These are phyloP conservation scores for Carcinoscorpius rotundicauda DNA, from an alignment of 1,140 invertebrate genomes.

Conservation along the genomic window DNA sequence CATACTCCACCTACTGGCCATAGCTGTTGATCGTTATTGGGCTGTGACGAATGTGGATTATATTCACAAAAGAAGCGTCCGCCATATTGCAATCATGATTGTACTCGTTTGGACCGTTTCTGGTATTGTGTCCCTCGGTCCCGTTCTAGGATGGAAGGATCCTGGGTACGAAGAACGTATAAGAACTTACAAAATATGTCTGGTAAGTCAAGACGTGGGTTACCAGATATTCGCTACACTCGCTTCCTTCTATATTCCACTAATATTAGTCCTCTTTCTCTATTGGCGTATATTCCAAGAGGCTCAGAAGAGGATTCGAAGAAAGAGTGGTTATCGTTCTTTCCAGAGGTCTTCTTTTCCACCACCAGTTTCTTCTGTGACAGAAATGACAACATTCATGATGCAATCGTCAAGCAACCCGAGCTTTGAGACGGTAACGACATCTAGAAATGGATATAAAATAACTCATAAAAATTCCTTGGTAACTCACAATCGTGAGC, in stretches of 20 bases:
- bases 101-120: constrained; percentile 26
- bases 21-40: constrained; percentile 51
- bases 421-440: too few species aligned
- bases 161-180: constrained; percentile 9
- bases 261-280: constrained; percentile 96
- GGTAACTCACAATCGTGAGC: too few species aligned
- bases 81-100: constrained; percentile 81
- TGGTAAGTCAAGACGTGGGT: constrained; percentile 74
- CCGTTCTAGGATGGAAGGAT: constrained; percentile 20
- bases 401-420: too few species aligned
- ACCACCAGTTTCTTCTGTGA: too few species aligned
- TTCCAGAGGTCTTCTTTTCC: too few species aligned
- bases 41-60: constrained; percentile 92
- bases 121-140: constrained; percentile 17
- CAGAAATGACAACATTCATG: too few species aligned
- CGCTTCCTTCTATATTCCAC: constrained; percentile 96
- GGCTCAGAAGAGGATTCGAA: constrained; percentile 72
- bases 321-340: constrained; percentile 36
- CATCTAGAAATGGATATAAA: too few species aligned
- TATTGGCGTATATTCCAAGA: constrained; percentile 97
- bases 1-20: too few species aligned
- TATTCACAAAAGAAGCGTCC: constrained; percentile 77
- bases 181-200: constrained; percentile 14
- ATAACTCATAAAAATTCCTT: too few species aligned
- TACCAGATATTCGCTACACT: constrained; percentile 96